Conservation (phyloP, 1,140 invertebrate species). For the Penaeus vannamei region DNA sequence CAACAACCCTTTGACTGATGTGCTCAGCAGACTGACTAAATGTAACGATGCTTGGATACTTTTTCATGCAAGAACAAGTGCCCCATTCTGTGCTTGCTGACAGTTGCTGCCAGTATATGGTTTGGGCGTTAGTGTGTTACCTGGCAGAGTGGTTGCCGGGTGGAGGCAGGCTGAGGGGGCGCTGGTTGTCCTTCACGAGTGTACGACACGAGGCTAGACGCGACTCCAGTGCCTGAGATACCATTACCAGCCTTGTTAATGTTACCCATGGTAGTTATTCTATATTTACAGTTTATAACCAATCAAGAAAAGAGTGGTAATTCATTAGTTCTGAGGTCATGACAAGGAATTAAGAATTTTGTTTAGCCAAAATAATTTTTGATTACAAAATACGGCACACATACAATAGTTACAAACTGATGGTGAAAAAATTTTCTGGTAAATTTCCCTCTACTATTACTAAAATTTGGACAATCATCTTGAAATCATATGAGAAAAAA, state of each 20-base stretch:
- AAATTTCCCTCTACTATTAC: not conserved
- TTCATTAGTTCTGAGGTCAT: slow-evolving; percentile 25
- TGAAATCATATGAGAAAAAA: not conserved
- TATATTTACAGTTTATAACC: slow-evolving; percentile 40
- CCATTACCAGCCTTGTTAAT: slow-evolving; percentile 46
- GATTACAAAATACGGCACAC: too few relatives aligned
- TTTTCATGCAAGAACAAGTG: slow-evolving; percentile 42
- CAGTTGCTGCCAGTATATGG: slow-evolving; percentile 29
- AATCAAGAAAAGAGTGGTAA: not conserved
- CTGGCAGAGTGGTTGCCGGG: slow-evolving; percentile 68
- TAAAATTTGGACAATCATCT: not conserved
- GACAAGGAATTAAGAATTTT: not conserved
- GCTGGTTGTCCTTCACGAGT: slow-evolving; percentile 67
- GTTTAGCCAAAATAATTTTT: too few relatives aligned
- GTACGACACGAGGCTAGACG: slow-evolving; percentile 67
- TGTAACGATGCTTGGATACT: too few relatives aligned
- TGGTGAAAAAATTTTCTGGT: too few relatives aligned
- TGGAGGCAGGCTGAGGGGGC: slow-evolving; percentile 65
- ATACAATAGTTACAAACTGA: too few relatives aligned
- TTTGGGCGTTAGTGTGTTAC: slow-evolving; percentile 63
- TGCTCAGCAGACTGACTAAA: too few relatives aligned
- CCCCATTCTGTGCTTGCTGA: slow-evolving; percentile 14
- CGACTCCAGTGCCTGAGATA: slow-evolving; percentile 66
- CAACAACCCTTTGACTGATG: too few relatives aligned
- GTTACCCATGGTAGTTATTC: slow-evolving; percentile 32